Conservation (phyloP, 1,140 invertebrate species). For the Drosophila albomicans region DNA sequence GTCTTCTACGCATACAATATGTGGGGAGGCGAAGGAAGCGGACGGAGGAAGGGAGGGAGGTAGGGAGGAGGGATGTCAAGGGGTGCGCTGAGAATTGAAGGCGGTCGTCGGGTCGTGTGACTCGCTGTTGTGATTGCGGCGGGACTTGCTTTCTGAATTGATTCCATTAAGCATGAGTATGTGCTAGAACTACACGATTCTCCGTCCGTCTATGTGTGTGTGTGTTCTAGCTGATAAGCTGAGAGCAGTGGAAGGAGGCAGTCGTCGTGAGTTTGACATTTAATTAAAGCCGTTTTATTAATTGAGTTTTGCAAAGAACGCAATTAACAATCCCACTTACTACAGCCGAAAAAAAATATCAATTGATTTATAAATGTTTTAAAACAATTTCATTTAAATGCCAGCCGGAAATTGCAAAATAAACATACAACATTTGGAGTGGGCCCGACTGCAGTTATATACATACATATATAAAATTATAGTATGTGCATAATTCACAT, state of each 20-base stretch:
- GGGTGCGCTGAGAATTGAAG: conserved; percentile 18
- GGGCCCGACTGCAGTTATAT: conserved; percentile 20
- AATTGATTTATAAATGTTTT: conserved; percentile 25
- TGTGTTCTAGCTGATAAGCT: conserved; percentile 42
- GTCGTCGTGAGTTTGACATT: conserved; percentile 30
- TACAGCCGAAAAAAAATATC: conserved; percentile 6
- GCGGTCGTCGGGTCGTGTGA: conserved; percentile 62
- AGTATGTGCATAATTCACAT: conserved; percentile 1
- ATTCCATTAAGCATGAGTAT: conserved; percentile 66
- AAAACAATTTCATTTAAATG: conserved; percentile 18
- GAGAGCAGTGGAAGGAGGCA: not conserved
- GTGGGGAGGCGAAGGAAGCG: not conserved
- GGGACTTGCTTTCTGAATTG: conserved; percentile 56
- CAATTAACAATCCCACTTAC: conserved; percentile 35
- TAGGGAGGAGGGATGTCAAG: not conserved
- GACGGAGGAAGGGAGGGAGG: not conserved
- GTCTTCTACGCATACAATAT: not conserved
- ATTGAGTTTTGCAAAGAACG: conserved; percentile 59
- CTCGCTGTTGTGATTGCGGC: conserved; percentile 56
- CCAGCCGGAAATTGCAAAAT: conserved; percentile 47
- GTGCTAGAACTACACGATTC: conserved; percentile 7
- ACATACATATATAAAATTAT: conserved; percentile 2
- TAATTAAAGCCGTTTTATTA: conserved; percentile 54
- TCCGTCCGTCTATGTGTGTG: conserved; percentile 26
- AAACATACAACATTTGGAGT: conserved; percentile 6